Evolutionary conservation across 2,888 invertebrate species (phyloP).

Genomic region (Parthenolecanium corni): DNA sequence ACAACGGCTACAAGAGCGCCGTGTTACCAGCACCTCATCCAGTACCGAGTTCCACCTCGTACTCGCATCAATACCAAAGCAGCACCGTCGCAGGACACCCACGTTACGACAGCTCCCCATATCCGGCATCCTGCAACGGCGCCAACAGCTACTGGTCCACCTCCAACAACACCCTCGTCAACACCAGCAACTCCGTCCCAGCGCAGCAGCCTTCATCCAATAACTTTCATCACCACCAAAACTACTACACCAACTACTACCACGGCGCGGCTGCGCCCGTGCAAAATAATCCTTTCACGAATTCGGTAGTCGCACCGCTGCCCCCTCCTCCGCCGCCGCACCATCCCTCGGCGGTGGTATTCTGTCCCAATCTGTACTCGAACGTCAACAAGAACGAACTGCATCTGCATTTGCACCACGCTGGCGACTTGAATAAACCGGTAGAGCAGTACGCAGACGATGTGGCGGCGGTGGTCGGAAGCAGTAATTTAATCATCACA

Average conservation of each 20-base stretch:
- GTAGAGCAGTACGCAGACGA: conserved; percentile 33
- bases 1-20: conserved; percentile 1
- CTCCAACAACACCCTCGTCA: background rate
- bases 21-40: background rate
- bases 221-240: conserved; percentile 18
- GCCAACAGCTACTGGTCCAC: conserved; percentile 13
- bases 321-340: conserved; percentile 44
- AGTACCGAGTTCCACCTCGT: conserved; percentile 16
- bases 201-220: background rate
- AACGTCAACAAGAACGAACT: conserved; percentile 80
- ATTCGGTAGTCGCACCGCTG: conserved; percentile 36
- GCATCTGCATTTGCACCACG: conserved; percentile 59
- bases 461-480: conserved; percentile 34
- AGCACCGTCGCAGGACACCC: conserved; percentile 8
- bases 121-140: conserved; percentile 15
- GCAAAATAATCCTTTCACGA: conserved; percentile 21
- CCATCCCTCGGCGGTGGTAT: conserved; percentile 56
- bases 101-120: conserved; percentile 19
- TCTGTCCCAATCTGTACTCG: conserved; percentile 66
- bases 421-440: conserved; percentile 28
- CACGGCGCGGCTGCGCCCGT: conserved; percentile 16
- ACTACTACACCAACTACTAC: conserved; percentile 23
- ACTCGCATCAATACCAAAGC: conserved; percentile 21
- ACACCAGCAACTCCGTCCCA: background rate
- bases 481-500: conserved; percentile 34